Conservation (phyloP, 2,113 vertebrate species). For the Anguilla japonica region DNA sequence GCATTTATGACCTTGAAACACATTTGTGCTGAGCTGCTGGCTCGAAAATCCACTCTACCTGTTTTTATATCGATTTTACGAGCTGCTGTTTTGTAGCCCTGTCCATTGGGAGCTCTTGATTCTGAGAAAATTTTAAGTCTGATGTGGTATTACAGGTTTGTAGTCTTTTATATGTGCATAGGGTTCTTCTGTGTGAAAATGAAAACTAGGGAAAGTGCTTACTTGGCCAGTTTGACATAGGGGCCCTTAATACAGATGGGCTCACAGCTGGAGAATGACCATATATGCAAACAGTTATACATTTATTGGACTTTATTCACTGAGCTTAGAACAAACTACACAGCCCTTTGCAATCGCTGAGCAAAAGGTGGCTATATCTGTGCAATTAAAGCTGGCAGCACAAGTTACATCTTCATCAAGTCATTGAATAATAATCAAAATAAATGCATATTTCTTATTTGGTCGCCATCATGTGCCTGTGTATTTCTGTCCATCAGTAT, state of each 20-base stretch:
- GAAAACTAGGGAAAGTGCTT: not conserved
- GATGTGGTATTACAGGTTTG: not conserved
- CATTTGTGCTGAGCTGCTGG: not conserved
- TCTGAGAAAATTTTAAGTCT: not conserved
- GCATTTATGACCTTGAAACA: not conserved
- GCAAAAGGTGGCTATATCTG: too few species aligned
- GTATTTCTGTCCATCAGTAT: too few species aligned
- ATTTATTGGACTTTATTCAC: too few species aligned
- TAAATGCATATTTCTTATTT: too few species aligned
- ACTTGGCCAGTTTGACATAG: not conserved
- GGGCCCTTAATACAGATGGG: not conserved
- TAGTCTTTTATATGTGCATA: not conserved
- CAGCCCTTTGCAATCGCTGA: too few species aligned
- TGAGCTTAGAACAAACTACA: too few species aligned
- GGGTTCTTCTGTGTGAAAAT: not conserved
- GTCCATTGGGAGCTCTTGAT: not conserved
- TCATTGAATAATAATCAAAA: too few species aligned
- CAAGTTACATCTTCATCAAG: too few species aligned
- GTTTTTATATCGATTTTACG: slow-evolving; percentile 21
- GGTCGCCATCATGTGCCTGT: too few species aligned
- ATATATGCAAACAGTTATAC: not conserved
- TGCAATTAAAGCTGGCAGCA: too few species aligned
- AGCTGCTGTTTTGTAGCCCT: not conserved
- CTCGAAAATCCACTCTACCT: not conserved
- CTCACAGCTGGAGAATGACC: not conserved